Evolutionary conservation across 2,113 vertebrate species (phyloP).

Genomic region (Bubo bubo): DNA sequence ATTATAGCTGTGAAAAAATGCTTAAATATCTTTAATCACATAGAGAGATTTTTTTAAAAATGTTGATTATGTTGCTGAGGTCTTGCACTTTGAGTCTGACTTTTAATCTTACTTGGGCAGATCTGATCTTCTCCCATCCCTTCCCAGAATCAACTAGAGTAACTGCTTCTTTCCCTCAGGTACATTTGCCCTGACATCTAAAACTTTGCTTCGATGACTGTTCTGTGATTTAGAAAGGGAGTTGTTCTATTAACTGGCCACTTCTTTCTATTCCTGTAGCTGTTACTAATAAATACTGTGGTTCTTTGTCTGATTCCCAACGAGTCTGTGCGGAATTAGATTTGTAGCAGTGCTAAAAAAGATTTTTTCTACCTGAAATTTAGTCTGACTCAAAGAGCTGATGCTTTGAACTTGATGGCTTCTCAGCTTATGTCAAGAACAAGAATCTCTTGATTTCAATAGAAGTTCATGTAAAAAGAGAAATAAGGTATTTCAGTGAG

Average conservation of each 20-base stretch:
- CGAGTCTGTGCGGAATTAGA: neutral
- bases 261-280: neutral
- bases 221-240: neutral
- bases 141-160: neutral
- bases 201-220: neutral
- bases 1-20: neutral
- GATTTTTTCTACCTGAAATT: neutral
- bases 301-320: neutral
- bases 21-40: neutral
- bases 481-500: neutral
- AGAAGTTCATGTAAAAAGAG: neutral
- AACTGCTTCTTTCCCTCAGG: neutral
- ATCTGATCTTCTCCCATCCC: neutral
- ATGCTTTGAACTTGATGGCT: neutral
- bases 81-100: neutral
- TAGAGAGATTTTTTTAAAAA: neutral
- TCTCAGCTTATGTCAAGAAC: neutral
- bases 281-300: neutral
- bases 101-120: neutral
- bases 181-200: neutral
- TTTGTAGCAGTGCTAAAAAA: neutral
- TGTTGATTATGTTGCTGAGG: neutral
- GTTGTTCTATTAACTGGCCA: rapidly evolving
- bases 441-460: neutral
- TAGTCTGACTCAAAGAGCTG: neutral